phyloP scores from a whole-genome alignment of 35 echinoderm and acorn worm genomes.

The Heliocidaris tuberculata region DNA sequence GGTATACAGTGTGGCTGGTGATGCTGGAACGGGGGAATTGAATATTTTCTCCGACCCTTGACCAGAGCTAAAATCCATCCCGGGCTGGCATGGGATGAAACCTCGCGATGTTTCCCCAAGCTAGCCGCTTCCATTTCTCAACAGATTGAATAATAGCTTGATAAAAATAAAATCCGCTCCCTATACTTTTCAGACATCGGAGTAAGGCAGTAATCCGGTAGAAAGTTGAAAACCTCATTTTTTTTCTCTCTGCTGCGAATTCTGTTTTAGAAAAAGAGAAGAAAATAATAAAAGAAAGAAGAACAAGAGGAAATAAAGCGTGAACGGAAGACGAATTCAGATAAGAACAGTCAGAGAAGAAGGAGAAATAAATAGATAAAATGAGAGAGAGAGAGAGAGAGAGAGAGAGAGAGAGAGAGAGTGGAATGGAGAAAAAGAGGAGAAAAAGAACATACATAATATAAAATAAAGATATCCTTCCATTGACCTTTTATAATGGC shows the following conservation, averaged over 20 bases:
- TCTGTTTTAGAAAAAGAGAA: neutral
- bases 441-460: neutral
- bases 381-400: no score
- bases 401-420: no score
- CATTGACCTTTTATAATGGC: no score
- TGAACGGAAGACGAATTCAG: neutral
- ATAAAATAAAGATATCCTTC: neutral
- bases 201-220: slow-evolving; percentile 40
- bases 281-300: neutral
- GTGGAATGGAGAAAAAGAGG: no score
- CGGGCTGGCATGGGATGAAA: neutral
- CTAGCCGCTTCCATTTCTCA: neutral
- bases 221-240: neutral
- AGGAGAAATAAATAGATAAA: no score
- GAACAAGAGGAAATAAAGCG: neutral
- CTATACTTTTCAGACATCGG: slow-evolving; percentile 44
- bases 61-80: neutral
- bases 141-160: slow-evolving; percentile 38
- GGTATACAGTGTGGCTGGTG: neutral
- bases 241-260: neutral
- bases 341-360: no score
- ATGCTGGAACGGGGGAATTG: neutral
- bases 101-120: slow-evolving; percentile 14
- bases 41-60: slow-evolving; percentile 26
- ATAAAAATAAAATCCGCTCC: slow-evolving; percentile 7